Base-by-base conservation (phyloP, 2,888 invertebrate genomes). In the Pammene fasciana region DNA sequence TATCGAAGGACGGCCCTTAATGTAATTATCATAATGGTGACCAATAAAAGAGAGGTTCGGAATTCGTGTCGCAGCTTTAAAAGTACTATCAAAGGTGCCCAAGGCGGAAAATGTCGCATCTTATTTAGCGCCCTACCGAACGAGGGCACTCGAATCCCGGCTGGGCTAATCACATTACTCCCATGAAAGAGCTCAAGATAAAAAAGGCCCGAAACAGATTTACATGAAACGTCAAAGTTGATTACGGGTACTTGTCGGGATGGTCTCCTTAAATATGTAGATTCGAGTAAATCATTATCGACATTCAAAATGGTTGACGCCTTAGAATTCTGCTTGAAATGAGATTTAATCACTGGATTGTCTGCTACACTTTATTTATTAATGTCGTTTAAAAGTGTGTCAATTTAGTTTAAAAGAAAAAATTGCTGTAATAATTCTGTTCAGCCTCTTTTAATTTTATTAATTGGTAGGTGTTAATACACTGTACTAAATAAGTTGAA, bases 21-120 rank as follows among this genome's bases (percentile, higher is more conserved):
- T 86, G 87, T 87, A 91, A 92, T 92, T 92, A 91, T 89, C 90
- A 90, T 91, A 92, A 92, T 92, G 89, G 86, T 86, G 86, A 87
- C 89, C 90, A 90, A 91, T 92, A 91, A 91, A 92, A 90, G 90
- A 86, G 88, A 89, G 86, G 87, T 89, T 87, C 87, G 79, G 84
- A 88, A 89, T 89, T 90, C 89, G 88, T 88, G 89, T 89, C 89
- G 83, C 85, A 87, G 90, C 88, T 90, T 89, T 90, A 88, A 89
- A 89, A 89, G 88, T 89, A 88, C 88, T 88, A 89, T 90, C 89
- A 90, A 89, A 90, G 88, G 87, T 90, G 89, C 89, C 87, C 82
- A 81, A 86, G 89, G 90, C 90, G 88, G 88, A 88, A 90, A 90
- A 91, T 86, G 90, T 89, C 90, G 89, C 84, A 87, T 90, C 91